Evolutionary conservation across 1,140 invertebrate genomes (phyloP).

Genomic region (Leptonema lineaticorne): DNA sequence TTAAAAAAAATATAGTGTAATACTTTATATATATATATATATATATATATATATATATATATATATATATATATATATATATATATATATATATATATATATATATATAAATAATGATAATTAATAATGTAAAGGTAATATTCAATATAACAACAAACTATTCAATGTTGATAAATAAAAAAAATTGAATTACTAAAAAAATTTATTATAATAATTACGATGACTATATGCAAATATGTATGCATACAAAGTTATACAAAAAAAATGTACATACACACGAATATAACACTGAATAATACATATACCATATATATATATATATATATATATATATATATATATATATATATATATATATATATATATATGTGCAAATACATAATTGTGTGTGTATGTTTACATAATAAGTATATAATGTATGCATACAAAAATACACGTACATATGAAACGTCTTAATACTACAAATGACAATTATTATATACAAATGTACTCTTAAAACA

Average conservation of each 20-base stretch:
- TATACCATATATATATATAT: constrained; percentile 44
- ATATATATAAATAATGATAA: background rate
- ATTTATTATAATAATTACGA: constrained; percentile 56
- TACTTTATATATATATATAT: background rate
- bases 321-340: constrained; percentile 45
- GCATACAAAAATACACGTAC: too few relatives aligned
- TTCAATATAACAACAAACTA: too few relatives aligned
- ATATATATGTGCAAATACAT: constrained; percentile 11
- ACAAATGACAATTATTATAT: constrained; percentile 50
- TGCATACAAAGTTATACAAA: background rate
- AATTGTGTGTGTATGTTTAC: too few relatives aligned
- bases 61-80: background rate
- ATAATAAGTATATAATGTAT: too few relatives aligned
- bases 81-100: background rate
- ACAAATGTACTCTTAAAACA: constrained; percentile 58
- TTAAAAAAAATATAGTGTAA: too few relatives aligned
- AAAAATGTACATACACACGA: constrained; percentile 46
- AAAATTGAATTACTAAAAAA: constrained; percentile 53
- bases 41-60: background rate
- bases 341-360: constrained; percentile 43
- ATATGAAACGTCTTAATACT: constrained; percentile 44
- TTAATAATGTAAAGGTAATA: too few relatives aligned
- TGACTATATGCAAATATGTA: constrained; percentile 54
- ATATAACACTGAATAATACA: constrained; percentile 45
- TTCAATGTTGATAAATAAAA: constrained; percentile 46